These are phyloP conservation scores for Apotomis capreana DNA, from an alignment of 2,888 invertebrate genomes.

Conservation along the genomic window DNA sequence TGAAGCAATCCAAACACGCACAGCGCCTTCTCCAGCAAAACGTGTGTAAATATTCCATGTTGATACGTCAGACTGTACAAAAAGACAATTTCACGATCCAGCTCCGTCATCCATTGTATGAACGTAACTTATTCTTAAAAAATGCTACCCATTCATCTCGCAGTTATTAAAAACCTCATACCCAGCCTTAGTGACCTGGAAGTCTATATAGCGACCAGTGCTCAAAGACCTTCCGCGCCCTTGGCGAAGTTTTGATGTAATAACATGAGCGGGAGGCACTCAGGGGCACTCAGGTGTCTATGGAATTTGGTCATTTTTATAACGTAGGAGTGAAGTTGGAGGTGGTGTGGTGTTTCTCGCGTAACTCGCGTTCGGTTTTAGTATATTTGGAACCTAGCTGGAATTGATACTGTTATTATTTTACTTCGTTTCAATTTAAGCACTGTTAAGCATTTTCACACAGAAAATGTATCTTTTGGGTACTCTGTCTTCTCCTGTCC, in stretches of 20 bases:
- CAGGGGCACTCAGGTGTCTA: constrained; percentile 49
- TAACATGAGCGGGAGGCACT: constrained; percentile 41
- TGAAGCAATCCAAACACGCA: too few species aligned
- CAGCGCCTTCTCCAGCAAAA: too few species aligned
- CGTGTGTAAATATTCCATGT: too few species aligned
- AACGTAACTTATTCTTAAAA: constrained; percentile 36
- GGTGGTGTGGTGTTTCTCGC: constrained; percentile 39
- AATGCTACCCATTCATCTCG: constrained; percentile 38
- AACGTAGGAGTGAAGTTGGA: constrained; percentile 45
- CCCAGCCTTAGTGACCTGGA: constrained; percentile 62
- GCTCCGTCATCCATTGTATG: neutral
- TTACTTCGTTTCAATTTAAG: too few species aligned
- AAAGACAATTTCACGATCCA: constrained; percentile 18
- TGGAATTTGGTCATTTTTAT: constrained; percentile 54
- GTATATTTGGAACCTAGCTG: too few species aligned
- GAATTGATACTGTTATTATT: too few species aligned
- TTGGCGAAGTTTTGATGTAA: constrained; percentile 40
- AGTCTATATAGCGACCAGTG: constrained; percentile 58
- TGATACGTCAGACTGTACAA: neutral
- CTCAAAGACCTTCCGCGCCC: constrained; percentile 47
- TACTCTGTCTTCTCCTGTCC: too few species aligned
- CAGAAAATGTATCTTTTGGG: too few species aligned
- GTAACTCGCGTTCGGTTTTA: neutral
- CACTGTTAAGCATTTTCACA: too few species aligned
- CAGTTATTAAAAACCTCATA: constrained; percentile 56